Conservation (phyloP, 2,888 invertebrate species). For the Torymus auratus region DNA sequence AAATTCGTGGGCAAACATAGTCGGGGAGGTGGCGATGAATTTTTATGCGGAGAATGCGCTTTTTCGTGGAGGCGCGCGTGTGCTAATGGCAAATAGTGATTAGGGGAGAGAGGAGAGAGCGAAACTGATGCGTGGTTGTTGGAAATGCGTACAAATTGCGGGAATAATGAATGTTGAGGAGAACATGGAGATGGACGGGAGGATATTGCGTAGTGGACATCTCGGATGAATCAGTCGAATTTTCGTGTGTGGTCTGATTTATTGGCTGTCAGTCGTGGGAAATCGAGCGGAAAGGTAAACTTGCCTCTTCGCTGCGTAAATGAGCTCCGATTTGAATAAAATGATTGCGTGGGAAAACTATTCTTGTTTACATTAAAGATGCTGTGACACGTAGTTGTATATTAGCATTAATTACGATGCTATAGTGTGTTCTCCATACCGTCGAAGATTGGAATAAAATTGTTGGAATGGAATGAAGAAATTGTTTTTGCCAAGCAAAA, state of each 20-base stretch:
- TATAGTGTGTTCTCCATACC: no score
- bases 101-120: neutral
- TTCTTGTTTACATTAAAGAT: neutral
- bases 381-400: no score
- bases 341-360: neutral
- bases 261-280: no score
- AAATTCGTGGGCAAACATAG: conserved; percentile 44
- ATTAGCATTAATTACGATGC: no score
- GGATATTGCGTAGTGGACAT: no score
- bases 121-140: neutral
- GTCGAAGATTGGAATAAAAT: no score
- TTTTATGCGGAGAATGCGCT: conserved; percentile 20
- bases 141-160: conserved; percentile 22
- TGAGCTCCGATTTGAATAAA: neutral
- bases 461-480: no score
- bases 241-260: no score
- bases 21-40: conserved; percentile 38
- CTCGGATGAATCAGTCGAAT: no score
- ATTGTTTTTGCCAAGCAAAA: no score
- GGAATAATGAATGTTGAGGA: conserved; percentile 29
- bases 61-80: neutral
- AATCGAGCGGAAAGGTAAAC: no score
- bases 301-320: neutral
- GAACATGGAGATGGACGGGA: neutral
- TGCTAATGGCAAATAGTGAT: conserved; percentile 43